Base-by-base conservation (phyloP, 2,113 vertebrate species). In the Lophura nycthemera region DNA sequence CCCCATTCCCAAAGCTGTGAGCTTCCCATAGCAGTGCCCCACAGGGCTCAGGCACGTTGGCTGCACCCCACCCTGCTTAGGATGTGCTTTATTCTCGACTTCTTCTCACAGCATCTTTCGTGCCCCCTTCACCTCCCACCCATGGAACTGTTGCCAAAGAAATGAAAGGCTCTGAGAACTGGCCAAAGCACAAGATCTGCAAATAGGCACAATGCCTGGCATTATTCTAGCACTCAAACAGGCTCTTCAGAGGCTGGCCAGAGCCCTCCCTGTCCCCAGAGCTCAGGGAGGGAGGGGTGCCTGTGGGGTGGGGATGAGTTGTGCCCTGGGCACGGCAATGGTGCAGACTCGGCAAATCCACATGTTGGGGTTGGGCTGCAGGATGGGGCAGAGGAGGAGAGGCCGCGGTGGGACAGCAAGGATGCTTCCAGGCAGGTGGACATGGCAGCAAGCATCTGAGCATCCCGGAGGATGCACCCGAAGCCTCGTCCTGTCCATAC, bases 221-320 rank as follows among this genome's bases (percentile, higher is more conserved):
- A 45, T 79, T 72, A 42, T 66, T 76, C 71, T 82, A 65, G 79
- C 85, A 73, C 59, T 48, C 72, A 47, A 91, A 85, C 13, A 9
- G 54, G 45, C 30, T 83, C 57, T 78, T 34, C 3, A 88, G 84
- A 73, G 71, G 38, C 60, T 8, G 34, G n/a, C 27, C 71, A 82
- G 71, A 82, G 43, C 40, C 47, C 9, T 63, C 64, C n/a, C 21
- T 38, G 60, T 75, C 74, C 54, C 59, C 59, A 40, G 59, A 87
- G 75, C 74, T 87, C 59, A 82, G 27, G 71, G 59, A 94, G 78
- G 54, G 95, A 96, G 78, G 30, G 81, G 34, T 63, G 80, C 63
- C 16, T 8, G 1, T 30, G 27, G 29, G 43, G 43, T 54, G 43
- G 38, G 92, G 47, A 32, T 29, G 30, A 43, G 29, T 17, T 4